Evolutionary conservation across 2,888 invertebrate species (phyloP).

Genomic region (Drosophila borborema): DNA sequence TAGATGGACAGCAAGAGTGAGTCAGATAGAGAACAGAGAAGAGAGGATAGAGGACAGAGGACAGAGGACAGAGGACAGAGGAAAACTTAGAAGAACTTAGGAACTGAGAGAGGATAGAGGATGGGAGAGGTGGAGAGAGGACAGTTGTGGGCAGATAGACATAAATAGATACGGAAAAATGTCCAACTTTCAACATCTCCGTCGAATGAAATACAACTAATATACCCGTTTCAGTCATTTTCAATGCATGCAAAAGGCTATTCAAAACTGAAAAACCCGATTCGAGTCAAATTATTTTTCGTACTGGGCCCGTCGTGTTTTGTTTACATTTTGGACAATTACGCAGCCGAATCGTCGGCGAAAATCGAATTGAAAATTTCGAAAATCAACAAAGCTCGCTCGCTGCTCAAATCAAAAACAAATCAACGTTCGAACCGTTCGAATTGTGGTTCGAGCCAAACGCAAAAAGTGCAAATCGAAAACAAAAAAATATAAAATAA

Average conservation of each 20-base stretch:
- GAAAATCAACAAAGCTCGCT: constrained; percentile 40
- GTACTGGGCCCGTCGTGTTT: constrained; percentile 9
- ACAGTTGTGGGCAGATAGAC: too few relatives aligned
- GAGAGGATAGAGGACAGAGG: too few relatives aligned
- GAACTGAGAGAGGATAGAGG: background rate
- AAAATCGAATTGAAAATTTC: constrained; percentile 45
- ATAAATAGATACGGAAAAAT: background rate
- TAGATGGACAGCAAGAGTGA: background rate
- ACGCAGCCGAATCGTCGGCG: constrained; percentile 62
- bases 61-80: background rate
- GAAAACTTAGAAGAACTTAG: too few relatives aligned
- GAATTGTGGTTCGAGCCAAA: constrained; percentile 28
- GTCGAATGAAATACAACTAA: background rate
- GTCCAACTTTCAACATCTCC: too few relatives aligned
- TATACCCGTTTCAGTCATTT: background rate
- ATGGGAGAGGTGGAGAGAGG: too few relatives aligned
- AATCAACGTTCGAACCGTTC: constrained; percentile 30
- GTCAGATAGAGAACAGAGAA: too few relatives aligned
- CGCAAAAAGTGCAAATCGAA: constrained; percentile 6
- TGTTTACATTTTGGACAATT: constrained; percentile 79
- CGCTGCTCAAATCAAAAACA: constrained; percentile 21
- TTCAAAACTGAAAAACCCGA: background rate
- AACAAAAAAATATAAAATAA: background rate
- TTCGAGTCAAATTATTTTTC: constrained; percentile 9
- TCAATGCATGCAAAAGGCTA: background rate